Conservation (phyloP, 2,113 vertebrate species). For the Grammomys surdaster region DNA sequence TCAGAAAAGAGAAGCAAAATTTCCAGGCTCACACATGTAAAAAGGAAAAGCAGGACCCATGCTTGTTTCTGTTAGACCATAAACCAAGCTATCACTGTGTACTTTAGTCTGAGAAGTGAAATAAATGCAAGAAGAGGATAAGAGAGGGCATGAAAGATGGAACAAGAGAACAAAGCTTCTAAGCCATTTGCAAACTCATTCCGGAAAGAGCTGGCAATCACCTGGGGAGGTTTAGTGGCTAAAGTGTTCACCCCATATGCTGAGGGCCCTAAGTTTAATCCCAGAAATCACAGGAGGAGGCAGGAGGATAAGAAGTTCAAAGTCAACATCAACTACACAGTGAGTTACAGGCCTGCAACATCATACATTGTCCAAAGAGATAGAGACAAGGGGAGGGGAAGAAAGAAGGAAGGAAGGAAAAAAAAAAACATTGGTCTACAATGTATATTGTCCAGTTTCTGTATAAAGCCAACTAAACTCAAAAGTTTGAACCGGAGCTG, state of each 20-base stretch:
- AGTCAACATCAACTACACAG: not conserved
- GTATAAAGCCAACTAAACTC: constrained; percentile 47
- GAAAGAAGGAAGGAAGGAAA: not conserved
- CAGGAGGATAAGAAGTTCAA: not conserved
- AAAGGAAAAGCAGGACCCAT: constrained; percentile 25
- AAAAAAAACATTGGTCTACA: not conserved
- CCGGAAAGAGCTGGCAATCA: constrained; percentile 29
- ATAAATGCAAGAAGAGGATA: not conserved
- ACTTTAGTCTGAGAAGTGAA: not conserved
- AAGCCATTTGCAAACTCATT: constrained; percentile 41
- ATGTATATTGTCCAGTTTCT: constrained; percentile 20
- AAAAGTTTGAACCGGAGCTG: constrained; percentile 37
- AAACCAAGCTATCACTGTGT: not conserved
- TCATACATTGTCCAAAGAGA: not conserved
- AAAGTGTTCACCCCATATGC: not conserved
- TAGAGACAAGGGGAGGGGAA: not conserved
- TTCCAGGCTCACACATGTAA: not conserved
- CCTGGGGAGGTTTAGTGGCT: not conserved
- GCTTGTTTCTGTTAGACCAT: not conserved
- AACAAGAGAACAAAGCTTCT: constrained; percentile 10
- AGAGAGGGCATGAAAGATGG: not conserved
- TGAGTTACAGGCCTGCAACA: not conserved
- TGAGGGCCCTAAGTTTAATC: not conserved
- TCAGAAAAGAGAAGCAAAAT: constrained; percentile 18
- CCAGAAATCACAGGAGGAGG: not conserved